These are phyloP conservation scores for Bradypus variegatus DNA, from an alignment of 2,797 vertebrate genomes.

Conservation along the genomic window DNA sequence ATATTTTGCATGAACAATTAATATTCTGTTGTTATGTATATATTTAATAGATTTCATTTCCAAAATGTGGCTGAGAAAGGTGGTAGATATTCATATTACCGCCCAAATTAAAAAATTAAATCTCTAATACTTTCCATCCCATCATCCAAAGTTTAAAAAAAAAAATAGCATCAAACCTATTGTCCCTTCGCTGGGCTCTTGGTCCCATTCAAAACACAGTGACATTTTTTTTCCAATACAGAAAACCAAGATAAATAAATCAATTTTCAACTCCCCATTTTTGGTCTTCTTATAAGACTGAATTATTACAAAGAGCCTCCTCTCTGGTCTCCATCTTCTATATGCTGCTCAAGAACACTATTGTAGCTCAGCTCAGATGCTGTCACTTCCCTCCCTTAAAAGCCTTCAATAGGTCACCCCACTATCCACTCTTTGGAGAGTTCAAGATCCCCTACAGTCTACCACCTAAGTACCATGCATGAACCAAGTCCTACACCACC, in stretches of 20 bases:
- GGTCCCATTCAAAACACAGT: neutral
- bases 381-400: neutral
- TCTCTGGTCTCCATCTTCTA: neutral
- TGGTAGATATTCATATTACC: conserved; percentile 12
- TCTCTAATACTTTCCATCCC: neutral
- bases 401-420: neutral
- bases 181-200: neutral
- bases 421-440: neutral
- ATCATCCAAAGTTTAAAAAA: conserved; percentile 18
- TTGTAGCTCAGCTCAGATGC: neutral
- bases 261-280: neutral
- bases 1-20: conserved; percentile 36
- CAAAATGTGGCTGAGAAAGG: conserved; percentile 45
- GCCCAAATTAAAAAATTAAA: conserved; percentile 48
- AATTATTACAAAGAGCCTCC: neutral
- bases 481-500: neutral
- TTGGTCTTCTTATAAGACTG: neutral
- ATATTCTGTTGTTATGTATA: neutral
- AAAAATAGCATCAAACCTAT: neutral
- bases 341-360: neutral
- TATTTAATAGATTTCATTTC: conserved; percentile 22
- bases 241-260: neutral
- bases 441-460: neutral
- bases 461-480: neutral
- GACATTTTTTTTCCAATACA: neutral